phyloP scores from a whole-genome alignment of 2,888 invertebrate species.

The Plusia festucae region DNA sequence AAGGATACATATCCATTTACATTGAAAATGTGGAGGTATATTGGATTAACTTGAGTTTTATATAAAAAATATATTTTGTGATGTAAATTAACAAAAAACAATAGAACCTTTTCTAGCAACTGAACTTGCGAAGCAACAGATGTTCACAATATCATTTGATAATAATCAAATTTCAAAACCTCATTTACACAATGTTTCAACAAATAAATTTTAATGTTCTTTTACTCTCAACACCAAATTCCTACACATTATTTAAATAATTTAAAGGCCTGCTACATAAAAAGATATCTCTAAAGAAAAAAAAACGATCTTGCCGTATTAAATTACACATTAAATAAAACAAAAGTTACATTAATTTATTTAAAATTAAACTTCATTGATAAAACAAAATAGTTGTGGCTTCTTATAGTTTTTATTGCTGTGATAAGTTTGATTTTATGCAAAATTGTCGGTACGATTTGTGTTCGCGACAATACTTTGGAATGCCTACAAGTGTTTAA shows the following conservation, averaged over 20 bases:
- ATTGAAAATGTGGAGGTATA: too few relatives aligned
- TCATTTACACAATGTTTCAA: background rate
- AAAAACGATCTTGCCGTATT: slow-evolving; percentile 27
- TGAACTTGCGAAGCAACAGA: background rate
- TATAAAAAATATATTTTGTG: too few relatives aligned
- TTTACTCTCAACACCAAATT: background rate
- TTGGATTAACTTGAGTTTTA: too few relatives aligned
- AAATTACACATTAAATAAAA: slow-evolving; percentile 49
- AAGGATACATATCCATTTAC: too few relatives aligned
- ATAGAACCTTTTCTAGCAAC: background rate
- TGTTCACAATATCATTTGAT: background rate
- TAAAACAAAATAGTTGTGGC: slow-evolving; percentile 53
- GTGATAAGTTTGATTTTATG: slow-evolving; percentile 50
- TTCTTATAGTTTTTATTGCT: slow-evolving; percentile 54
- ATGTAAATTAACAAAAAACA: too few relatives aligned
- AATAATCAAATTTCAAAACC: slow-evolving; percentile 5
- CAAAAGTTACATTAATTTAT: slow-evolving; percentile 31
- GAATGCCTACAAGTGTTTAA: slow-evolving; percentile 47
- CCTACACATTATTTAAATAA: slow-evolving; percentile 22
- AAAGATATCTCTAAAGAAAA: slow-evolving; percentile 10
- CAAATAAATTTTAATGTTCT: background rate
- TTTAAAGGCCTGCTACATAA: slow-evolving; percentile 19
- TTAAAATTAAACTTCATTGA: slow-evolving; percentile 38
- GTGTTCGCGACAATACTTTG: slow-evolving; percentile 47
- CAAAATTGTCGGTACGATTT: slow-evolving; percentile 28